These are phyloP conservation scores for Zoanthus solanderi DNA, from an alignment of 92 coral and sea anemone species.

Conservation along the genomic window DNA sequence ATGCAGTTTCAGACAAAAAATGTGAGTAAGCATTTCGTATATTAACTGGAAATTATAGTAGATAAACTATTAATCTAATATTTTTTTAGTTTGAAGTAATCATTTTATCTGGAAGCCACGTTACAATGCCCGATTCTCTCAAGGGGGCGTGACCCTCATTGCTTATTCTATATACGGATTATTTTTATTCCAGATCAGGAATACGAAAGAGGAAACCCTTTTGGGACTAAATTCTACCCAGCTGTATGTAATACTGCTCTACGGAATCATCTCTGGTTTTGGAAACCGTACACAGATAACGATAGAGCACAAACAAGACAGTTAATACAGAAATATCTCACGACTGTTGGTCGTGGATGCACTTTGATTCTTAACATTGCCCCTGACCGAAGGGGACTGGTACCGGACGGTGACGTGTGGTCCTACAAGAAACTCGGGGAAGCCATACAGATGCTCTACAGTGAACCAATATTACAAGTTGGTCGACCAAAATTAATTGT, in stretches of 20 bases:
- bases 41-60: background rate
- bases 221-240: conserved; percentile 78
- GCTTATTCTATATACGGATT: background rate
- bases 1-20: conserved; percentile 64
- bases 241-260: conserved; percentile 77
- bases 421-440: conserved; percentile 69
- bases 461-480: conserved; percentile 54
- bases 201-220: conserved; percentile 33
- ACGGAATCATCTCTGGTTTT: conserved; percentile 84
- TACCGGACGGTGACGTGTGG: conserved; percentile 70
- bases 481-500: conserved; percentile 52
- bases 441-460: conserved; percentile 69
- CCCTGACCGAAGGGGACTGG: conserved; percentile 79
- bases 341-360: conserved; percentile 86
- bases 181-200: background rate
- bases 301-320: conserved; percentile 49
- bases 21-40: conserved; percentile 29
- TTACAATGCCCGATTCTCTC: too few relatives aligned
- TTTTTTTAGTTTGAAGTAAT: too few relatives aligned
- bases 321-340: conserved; percentile 71
- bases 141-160: too few relatives aligned
- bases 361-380: conserved; percentile 75
- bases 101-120: too few relatives aligned
- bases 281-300: conserved; percentile 70
- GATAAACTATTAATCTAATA: too few relatives aligned